A percentile compares a stretch with the other conserved stretches of the same genome.
These are phyloP conservation scores for Drosophila eugracilis DNA, from an alignment of 1,140 invertebrate species.

Conservation along the genomic window DNA sequence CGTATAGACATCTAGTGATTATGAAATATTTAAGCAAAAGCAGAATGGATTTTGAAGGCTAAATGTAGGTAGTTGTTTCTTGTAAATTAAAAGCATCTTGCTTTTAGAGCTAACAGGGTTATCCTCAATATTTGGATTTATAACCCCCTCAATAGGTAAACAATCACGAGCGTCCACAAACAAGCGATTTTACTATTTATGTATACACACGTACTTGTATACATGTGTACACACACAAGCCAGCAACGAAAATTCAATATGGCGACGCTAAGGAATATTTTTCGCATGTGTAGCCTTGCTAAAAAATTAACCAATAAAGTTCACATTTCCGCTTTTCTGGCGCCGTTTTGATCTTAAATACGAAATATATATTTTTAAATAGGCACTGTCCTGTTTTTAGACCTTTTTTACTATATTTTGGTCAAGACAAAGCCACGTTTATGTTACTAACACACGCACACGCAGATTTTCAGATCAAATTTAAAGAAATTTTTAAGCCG, in stretches of 20 bases:
- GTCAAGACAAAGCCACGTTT: slow-evolving; percentile 60
- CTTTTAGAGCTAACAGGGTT: no score
- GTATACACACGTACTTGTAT: slow-evolving; percentile 13
- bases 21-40: no score
- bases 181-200: not conserved
- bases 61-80: no score
- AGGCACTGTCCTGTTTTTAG: not conserved
- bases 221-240: slow-evolving; percentile 8
- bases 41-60: no score
- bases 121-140: no score
- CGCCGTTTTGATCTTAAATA: not conserved
- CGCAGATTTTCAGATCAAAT: slow-evolving; percentile 26
- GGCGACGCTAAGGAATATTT: slow-evolving; percentile 57
- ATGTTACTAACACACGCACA: slow-evolving; percentile 33
- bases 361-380: not conserved
- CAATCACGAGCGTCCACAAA: slow-evolving; percentile 50
- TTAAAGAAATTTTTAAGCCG: slow-evolving; percentile 5
- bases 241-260: slow-evolving; percentile 66
- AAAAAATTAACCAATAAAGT: not conserved
- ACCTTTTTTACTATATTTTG: slow-evolving; percentile 6
- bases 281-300: slow-evolving; percentile 15
- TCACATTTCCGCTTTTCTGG: not conserved
- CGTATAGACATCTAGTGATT: no score
- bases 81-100: no score
- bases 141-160: slow-evolving; percentile 26